phyloP scores from a whole-genome alignment of 2,797 vertebrate species.

The Notamacropus eugenii region DNA sequence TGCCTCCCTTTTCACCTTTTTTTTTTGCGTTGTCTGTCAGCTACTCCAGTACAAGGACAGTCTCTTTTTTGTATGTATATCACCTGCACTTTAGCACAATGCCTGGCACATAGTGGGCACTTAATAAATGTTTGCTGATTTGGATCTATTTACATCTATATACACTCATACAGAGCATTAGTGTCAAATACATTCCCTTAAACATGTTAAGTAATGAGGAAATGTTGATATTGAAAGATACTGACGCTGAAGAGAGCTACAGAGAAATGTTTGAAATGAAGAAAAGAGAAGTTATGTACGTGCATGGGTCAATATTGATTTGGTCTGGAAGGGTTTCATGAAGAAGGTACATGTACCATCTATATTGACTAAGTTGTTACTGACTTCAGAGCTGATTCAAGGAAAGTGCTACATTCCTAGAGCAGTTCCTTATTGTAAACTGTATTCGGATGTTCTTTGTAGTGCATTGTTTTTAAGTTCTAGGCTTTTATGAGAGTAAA shows the following conservation, averaged over 20 bases:
- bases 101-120: not conserved
- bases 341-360: not conserved
- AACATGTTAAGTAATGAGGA: not conserved
- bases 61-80: not conserved
- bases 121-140: not conserved
- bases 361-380: not conserved
- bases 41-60: not conserved
- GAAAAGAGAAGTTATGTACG: not conserved
- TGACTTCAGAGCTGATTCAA: not conserved
- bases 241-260: not conserved
- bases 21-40: not conserved
- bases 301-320: not conserved
- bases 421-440: not conserved
- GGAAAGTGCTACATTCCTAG: not conserved
- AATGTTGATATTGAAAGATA: not conserved
- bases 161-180: not conserved
- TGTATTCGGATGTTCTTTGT: not conserved
- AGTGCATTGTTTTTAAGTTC: not conserved
- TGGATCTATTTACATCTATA: not conserved
- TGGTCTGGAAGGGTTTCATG: not conserved
- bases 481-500: not conserved
- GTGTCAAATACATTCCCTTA: not conserved
- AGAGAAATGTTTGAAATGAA: not conserved
- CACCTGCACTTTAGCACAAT: not conserved
- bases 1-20: not conserved